These are phyloP conservation scores for Hypena proboscidalis DNA, from an alignment of 2,888 invertebrate genomes.

Conservation along the genomic window DNA sequence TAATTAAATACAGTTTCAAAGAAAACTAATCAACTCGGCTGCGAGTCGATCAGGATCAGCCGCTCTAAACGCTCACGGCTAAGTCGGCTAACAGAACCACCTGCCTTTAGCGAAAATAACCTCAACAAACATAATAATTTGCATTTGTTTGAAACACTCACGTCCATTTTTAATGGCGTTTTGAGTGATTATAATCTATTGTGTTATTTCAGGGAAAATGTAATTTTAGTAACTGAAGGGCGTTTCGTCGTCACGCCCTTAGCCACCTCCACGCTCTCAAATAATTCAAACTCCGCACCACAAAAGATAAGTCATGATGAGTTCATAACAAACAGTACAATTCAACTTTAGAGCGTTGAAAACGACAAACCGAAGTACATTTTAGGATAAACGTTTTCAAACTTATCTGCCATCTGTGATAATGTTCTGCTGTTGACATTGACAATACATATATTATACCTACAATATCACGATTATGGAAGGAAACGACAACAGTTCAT, in stretches of 20 bases:
- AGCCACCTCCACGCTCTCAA: not conserved
- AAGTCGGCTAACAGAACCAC: too few relatives aligned
- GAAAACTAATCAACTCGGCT: not conserved
- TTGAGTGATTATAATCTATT: constrained; percentile 4
- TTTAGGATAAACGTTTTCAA: too few relatives aligned
- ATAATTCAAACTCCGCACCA: not conserved
- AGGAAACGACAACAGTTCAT: too few relatives aligned
- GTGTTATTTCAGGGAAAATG: constrained; percentile 11
- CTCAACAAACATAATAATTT: constrained; percentile 4
- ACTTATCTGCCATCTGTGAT: too few relatives aligned
- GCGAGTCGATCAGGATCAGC: not conserved
- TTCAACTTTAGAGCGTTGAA: too few relatives aligned
- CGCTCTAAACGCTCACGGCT: not conserved
- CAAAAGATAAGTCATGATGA: too few relatives aligned
- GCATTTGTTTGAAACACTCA: constrained; percentile 12
- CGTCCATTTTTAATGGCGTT: constrained; percentile 6
- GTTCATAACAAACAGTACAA: too few relatives aligned
- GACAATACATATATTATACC: too few relatives aligned
- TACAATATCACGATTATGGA: too few relatives aligned
- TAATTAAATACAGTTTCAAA: too few relatives aligned
- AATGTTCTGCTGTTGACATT: too few relatives aligned
- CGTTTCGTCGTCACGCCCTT: constrained; percentile 1
- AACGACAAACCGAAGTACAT: too few relatives aligned
- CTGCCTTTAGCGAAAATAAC: constrained; percentile 6
- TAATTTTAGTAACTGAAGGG: constrained; percentile 1